A percentile compares a stretch with the other conserved stretches of the same genome.
These are phyloP conservation scores for Dendroctonus ponderosae DNA, from an alignment of 1,140 invertebrate genomes.

Conservation along the genomic window DNA sequence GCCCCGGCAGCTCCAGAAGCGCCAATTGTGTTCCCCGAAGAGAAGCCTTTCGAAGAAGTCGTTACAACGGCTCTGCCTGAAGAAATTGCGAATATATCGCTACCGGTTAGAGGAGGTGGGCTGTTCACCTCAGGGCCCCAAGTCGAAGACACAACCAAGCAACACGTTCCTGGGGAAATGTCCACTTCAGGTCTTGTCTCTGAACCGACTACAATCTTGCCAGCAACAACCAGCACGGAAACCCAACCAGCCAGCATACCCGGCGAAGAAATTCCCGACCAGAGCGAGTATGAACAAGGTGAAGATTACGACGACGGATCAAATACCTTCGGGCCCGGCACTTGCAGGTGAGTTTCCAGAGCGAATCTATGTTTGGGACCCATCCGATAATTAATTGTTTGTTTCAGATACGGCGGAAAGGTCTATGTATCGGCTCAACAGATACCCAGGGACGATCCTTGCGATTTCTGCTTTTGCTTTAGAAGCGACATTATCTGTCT, in stretches of 20 bases:
- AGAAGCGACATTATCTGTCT: constrained; percentile 93
- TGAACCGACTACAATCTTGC: constrained; percentile 20
- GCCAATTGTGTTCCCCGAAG: constrained; percentile 3
- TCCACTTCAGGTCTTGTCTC: constrained; percentile 37
- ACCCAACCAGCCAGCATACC: constrained; percentile 30
- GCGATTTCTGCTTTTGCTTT: constrained; percentile 97
- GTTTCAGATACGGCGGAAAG: constrained; percentile 78
- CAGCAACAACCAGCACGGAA: constrained; percentile 40
- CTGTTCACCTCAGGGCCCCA: constrained; percentile 36
- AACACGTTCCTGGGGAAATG: constrained; percentile 38
- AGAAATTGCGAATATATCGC: constrained; percentile 15
- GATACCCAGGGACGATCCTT: constrained; percentile 89
- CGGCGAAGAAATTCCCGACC: constrained; percentile 34
- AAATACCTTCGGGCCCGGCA: constrained; percentile 77
- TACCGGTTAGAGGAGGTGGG: constrained; percentile 12
- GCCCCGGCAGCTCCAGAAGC: constrained; percentile 22
- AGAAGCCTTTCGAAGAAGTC: neutral
- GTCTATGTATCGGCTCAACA: constrained; percentile 92
- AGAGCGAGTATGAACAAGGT: constrained; percentile 47
- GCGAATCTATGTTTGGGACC: neutral
- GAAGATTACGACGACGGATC: constrained; percentile 72
- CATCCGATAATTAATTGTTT: neutral
- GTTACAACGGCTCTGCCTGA: neutral
- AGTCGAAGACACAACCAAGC: constrained; percentile 29
- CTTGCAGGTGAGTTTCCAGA: constrained; percentile 57